Base-by-base conservation (phyloP, 2,888 invertebrate species). In the Tetheella fluctuosa region DNA sequence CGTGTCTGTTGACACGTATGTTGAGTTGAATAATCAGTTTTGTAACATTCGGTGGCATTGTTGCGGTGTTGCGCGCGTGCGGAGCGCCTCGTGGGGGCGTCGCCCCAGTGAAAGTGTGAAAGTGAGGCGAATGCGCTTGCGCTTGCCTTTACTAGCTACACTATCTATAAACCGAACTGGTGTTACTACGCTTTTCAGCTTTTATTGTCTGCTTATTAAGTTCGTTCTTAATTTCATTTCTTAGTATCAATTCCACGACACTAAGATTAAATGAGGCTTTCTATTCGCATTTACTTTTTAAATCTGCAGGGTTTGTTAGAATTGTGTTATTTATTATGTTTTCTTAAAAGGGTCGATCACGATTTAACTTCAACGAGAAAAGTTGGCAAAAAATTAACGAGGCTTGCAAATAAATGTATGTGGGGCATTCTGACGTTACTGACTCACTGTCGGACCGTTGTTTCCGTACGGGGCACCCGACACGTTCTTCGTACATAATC, bases 51-150 rank as follows among this genome's bases (percentile, higher is more conserved):
- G 71, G 71, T 74, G 73, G 78, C 76, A 76, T 78, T 75, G 77
- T 74, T 67, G 74, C 71, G 67, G 73, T 74, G 77, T 73, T 72
- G 73, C 68, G 73, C 72, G 75, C 76, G 77, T 77, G 77, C 77
- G 73, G 23, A 55, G 37, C 48, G 69, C 76, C 63, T 67, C 69
- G 77, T 81, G 86, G 83, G 88, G 89, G 84, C 91, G 92, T 86
- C 89, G 91, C 81, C 89, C 90, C 80, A 92, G 93, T 91, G 92
- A 93, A 93, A 92, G 92, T 92, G 92, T 90, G 92, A 93, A 93
- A 93, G 92, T 92, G 92, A 92, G 84, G 85, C 90, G 88, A 91
- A 89, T 87, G 90, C 85, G 84, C 89, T 77, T 68, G 77, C 76
- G 73, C 76, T 74, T 37, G 55, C 74, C 69, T 68, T 69, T 57